A percentile compares a stretch with the other conserved stretches of the same genome.
phyloP scores from a whole-genome alignment of 2,888 invertebrate species.

The Ochropacha duplaris region DNA sequence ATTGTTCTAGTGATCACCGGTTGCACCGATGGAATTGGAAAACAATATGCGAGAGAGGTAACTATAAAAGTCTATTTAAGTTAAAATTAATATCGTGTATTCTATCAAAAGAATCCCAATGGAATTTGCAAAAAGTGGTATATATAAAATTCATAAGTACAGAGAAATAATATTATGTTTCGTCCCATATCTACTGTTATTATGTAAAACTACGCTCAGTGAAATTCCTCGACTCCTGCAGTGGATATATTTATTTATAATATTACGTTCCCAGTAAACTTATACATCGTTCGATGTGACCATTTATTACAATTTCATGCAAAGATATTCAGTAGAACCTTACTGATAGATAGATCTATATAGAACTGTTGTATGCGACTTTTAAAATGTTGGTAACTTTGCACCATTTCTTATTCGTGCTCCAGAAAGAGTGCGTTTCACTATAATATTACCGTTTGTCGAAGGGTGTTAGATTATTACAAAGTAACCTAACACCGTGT shows the following conservation, averaged over 20 bases:
- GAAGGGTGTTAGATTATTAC: no score
- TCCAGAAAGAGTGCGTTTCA: no score
- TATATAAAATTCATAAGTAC: no score
- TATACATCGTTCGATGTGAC: conserved; percentile 3
- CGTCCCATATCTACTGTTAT: conserved; percentile 1
- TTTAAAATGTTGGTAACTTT: no score
- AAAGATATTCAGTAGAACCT: conserved; percentile 2
- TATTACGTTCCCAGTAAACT: background rate
- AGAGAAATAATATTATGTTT: background rate
- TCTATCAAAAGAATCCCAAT: no score
- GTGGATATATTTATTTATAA: background rate
- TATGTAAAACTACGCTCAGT: background rate
- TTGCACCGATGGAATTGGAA: conserved; percentile 94
- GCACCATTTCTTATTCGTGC: no score
- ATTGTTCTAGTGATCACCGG: conserved; percentile 91
- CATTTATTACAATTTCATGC: conserved; percentile 7
- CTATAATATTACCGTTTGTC: no score
- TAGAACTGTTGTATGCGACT: background rate
- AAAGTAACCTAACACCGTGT: no score
- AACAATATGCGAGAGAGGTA: conserved; percentile 90
- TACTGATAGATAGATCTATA: background rate
- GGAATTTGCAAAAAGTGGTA: no score
- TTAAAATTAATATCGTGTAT: background rate
- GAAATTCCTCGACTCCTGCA: background rate
- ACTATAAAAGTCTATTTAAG: conserved; percentile 8